phyloP scores from a whole-genome alignment of 1,140 invertebrate species.

The Drosophila triauraria region DNA sequence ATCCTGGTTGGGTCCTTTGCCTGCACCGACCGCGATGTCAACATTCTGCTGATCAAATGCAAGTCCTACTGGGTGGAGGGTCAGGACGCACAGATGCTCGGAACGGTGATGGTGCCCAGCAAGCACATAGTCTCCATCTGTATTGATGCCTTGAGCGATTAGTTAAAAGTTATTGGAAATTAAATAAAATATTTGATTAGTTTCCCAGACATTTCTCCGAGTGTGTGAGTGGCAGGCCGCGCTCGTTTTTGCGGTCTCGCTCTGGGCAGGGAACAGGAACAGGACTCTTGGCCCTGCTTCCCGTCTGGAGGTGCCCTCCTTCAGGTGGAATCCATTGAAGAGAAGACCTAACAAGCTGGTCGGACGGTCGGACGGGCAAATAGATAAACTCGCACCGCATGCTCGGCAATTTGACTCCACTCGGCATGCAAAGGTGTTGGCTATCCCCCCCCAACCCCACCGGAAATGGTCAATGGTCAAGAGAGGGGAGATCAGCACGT shows the following conservation, averaged over 20 bases:
- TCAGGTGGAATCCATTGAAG: conserved; percentile 20
- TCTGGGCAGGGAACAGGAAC: conserved; percentile 10
- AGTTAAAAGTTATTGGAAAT: no score
- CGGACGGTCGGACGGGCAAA: conserved; percentile 57
- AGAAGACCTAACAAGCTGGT: conserved; percentile 70
- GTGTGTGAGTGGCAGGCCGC: conserved; percentile 31
- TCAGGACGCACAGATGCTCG: not conserved
- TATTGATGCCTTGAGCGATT: not conserved
- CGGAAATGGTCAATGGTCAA: conserved; percentile 23
- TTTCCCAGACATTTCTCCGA: not conserved
- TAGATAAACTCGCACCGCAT: conserved; percentile 72
- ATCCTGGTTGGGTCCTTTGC: not conserved
- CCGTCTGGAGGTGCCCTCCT: not conserved
- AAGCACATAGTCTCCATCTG: not conserved
- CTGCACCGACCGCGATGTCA: not conserved
- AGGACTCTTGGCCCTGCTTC: conserved; percentile 34
- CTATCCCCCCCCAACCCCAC: not conserved
- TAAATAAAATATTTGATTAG: not conserved
- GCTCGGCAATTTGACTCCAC: conserved; percentile 71
- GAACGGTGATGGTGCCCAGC: not conserved
- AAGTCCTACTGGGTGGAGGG: not conserved
- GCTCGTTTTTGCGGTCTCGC: conserved; percentile 30
- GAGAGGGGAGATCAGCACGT: conserved; percentile 1
- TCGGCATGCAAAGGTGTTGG: conserved; percentile 39
- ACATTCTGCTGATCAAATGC: not conserved